Base-by-base conservation (phyloP, 2,113 vertebrate species). In the Oenanthe oenanthe region DNA sequence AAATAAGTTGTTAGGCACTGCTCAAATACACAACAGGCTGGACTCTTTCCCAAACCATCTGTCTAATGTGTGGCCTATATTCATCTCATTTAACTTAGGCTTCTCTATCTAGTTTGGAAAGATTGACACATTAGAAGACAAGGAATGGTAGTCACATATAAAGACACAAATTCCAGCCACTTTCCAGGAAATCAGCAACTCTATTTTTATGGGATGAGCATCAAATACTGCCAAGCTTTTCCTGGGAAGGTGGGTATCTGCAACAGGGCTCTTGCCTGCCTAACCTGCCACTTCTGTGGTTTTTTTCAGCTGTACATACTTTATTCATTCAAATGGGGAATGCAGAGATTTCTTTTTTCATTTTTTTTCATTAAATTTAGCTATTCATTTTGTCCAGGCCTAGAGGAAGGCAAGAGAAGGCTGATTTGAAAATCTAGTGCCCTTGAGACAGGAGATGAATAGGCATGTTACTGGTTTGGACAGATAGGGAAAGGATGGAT, bases 391-490 rank as follows among this genome's bases (percentile, higher is more conserved):
- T 83, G 29, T 54, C 38, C 24, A 34, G 32, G 26, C 79, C 21
- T 86, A 79, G 32, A 20, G 13, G 22, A 85, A 90, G 21, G 51
- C 21, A 79, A 54, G 12, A 50, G 75, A 92, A 85, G 21, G 40
- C 24, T 91, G 81, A 87, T 82, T 93, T 76, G 61, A 92, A 93
- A 96, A 80, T 54, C 51, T 90, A 50, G 51, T 83, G 51, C 66
- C 89, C 74, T 88, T 94, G 85, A 93, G 79, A 95, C 70, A 77
- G 36, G 53, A 96, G 91, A 96, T 91, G 76, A 91, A 96, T 94
- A 95, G 32, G 43, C 17, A 60, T 68, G 77, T 94, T 94, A 92
- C 78, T 74, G 43, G 14, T 80, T 91, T 91, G 75, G 91, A 83
- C 93, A 95, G 87, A 62, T 18, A 80, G 68, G 56, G 60, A 80